Evolutionary conservation across 53 echinoderm and acorn worm genomes (phyloP).

Genomic region (Arbacia lixula): DNA sequence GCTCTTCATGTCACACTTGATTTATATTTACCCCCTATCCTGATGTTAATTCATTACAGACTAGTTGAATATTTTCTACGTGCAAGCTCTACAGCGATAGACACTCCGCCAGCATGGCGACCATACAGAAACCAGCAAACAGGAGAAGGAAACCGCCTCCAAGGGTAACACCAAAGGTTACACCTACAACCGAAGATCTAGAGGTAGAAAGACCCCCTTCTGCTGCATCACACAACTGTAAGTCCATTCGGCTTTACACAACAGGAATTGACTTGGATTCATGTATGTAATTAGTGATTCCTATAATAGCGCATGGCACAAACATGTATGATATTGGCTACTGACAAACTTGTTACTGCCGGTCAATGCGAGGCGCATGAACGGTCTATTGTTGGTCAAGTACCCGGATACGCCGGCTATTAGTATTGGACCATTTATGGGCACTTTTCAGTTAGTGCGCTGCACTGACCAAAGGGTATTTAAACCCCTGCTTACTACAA

Average conservation of each 20-base stretch:
- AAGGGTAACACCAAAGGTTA: slow-evolving; percentile 10
- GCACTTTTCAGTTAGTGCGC: no score
- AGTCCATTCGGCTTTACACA: not conserved
- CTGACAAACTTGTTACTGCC: no score
- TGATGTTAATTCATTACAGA: not conserved
- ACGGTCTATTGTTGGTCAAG: no score
- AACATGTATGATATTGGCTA: no score
- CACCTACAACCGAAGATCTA: slow-evolving; percentile 38
- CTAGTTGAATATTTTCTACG: not conserved
- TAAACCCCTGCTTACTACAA: no score
- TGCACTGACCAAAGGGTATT: no score
- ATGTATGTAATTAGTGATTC: not conserved
- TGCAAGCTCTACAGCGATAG: not conserved
- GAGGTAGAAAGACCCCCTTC: slow-evolving; percentile 78
- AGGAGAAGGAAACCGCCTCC: slow-evolving; percentile 54
- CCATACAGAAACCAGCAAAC: slow-evolving; percentile 62
- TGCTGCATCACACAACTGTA: slow-evolving; percentile 79
- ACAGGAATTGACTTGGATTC: not conserved
- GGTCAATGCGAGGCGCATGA: no score
- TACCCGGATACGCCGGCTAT: no score
- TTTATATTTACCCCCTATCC: no score
- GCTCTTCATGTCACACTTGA: no score
- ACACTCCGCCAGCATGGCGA: slow-evolving; percentile 51
- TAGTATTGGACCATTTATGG: no score
- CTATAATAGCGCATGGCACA: no score